Percentiles rank a stretch among this genome's conserved stretches.
phyloP scores from a whole-genome alignment of 2,113 vertebrate genomes.

The Ochotona princeps region DNA sequence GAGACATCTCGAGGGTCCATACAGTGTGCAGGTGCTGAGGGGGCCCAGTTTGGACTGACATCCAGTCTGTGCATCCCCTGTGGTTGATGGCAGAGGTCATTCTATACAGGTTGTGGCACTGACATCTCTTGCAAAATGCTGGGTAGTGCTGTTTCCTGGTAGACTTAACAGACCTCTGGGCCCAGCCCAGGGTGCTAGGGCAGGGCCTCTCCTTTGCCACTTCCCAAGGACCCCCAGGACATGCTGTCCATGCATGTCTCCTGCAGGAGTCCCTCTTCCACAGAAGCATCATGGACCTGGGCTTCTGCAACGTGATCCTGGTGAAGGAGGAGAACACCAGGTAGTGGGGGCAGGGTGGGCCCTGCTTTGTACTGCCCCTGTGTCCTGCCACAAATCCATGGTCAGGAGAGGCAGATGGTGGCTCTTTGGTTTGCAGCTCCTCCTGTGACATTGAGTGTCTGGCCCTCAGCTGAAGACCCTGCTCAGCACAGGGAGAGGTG shows the following conservation, averaged over 20 bases:
- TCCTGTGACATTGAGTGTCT: neutral
- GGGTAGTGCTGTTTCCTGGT: neutral
- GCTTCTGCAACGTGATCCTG: slow-evolving; percentile 76
- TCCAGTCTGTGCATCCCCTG: neutral
- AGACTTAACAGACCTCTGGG: neutral
- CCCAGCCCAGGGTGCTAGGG: neutral
- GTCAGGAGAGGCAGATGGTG: neutral
- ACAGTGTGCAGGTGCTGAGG: neutral
- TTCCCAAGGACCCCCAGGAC: neutral
- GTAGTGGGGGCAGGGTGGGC: slow-evolving; percentile 68
- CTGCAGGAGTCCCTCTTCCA: slow-evolving; percentile 81
- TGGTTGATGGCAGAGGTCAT: neutral
- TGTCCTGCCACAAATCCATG: neutral
- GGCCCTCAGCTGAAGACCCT: neutral
- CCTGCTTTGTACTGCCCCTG: no score
- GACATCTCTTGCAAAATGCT: neutral
- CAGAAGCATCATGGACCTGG: slow-evolving; percentile 67
- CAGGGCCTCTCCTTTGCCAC: neutral
- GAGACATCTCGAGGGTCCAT: neutral
- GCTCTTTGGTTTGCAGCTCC: neutral
- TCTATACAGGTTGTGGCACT: neutral
- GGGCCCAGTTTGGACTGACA: neutral
- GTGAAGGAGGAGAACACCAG: slow-evolving; percentile 85
- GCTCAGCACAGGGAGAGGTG: neutral
- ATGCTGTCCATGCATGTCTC: neutral